Evolutionary conservation across 2,888 invertebrate species (phyloP), one percentile per base, ranked within the genome.

Genomic region (Drosophila pegasa): DNA sequence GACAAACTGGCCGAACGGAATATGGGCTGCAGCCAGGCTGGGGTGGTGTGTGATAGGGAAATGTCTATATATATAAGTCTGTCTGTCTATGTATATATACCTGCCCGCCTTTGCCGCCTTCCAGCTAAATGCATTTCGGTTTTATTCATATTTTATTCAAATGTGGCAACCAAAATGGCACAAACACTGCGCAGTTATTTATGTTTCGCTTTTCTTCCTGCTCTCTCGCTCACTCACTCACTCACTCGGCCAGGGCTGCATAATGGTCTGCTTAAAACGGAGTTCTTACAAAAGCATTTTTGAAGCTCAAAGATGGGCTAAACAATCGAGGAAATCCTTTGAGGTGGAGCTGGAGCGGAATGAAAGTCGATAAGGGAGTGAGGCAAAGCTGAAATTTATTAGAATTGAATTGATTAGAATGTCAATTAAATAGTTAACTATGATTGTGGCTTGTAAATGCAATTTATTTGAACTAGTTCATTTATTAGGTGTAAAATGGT

Each of bases 101-200:
- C 1, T 37, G 29, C 61, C 55, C 14, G 58, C 41, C 59, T 43
- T 43, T 27, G 52, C 59, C 33, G 50, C 18, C 41, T 27, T 38
- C 65, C 73, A 71, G 70, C 87, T 88, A 87, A 88, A 87, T 85
- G 88, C 84, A 88, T 88, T 85, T 85, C 82, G 78, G 87, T 76
- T 85, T 85, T 85, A 87, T 85, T 85, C 88, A 88, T 88, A 85
- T 85, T 85, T 85, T 87, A 85, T 85, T 85, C 78, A 84, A 84
- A 84, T 88, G 86, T 83, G 85, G 69, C 88, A 80, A 86, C 80
- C 73, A 75, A 88, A 88, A 88, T 88, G 83, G 88, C 86, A 82
- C 81, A 83, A 83, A 88, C 86, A 86, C 83, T 83, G 88, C 72
- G 64, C 77, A 86, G 88, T 82, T 83, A 87, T 83, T 83, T 83